These are phyloP conservation scores for Acrossocheilus wenchowensis DNA, from an alignment of 2,797 vertebrate genomes.

Conservation along the genomic window DNA sequence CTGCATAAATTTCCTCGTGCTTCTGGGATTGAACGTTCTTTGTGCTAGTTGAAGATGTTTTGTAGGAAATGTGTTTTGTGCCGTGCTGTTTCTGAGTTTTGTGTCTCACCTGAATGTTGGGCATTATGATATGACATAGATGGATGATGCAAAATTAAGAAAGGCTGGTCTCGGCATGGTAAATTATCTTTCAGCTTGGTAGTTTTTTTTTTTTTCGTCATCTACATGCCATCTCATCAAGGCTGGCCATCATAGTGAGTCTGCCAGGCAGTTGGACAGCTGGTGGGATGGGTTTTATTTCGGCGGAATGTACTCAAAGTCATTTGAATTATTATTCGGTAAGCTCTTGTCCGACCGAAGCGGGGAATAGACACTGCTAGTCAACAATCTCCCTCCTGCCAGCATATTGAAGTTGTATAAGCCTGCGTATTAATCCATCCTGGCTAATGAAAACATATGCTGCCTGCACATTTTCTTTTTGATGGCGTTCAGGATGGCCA, in stretches of 20 bases:
- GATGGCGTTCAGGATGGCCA: slow-evolving; percentile 50
- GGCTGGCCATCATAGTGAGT: slow-evolving; percentile 59
- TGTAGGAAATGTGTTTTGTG: not conserved
- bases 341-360: slow-evolving; percentile 52
- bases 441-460: slow-evolving; percentile 66
- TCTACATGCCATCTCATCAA: slow-evolving; percentile 49
- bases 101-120: slow-evolving; percentile 1
- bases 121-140: slow-evolving; percentile 41
- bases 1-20: slow-evolving; percentile 32
- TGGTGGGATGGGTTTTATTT: slow-evolving; percentile 54
- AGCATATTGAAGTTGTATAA: slow-evolving; percentile 58
- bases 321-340: slow-evolving; percentile 61
- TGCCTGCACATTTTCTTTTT: slow-evolving; percentile 61
- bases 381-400: slow-evolving; percentile 57
- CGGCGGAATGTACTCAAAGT: slow-evolving; percentile 52
- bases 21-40: not conserved
- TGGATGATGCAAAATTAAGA: slow-evolving; percentile 50
- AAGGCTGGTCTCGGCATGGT: slow-evolving; percentile 19
- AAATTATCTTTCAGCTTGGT: slow-evolving; percentile 33
- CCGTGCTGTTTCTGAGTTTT: slow-evolving; percentile 13
- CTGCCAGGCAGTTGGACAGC: slow-evolving; percentile 42
- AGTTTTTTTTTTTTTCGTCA: slow-evolving; percentile 29
- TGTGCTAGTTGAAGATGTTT: slow-evolving; percentile 14
- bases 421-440: slow-evolving; percentile 65
- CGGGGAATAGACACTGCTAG: slow-evolving; percentile 50